Evolutionary conservation across 2,113 vertebrate genomes (phyloP).

Genomic region (Rana temporaria): DNA sequence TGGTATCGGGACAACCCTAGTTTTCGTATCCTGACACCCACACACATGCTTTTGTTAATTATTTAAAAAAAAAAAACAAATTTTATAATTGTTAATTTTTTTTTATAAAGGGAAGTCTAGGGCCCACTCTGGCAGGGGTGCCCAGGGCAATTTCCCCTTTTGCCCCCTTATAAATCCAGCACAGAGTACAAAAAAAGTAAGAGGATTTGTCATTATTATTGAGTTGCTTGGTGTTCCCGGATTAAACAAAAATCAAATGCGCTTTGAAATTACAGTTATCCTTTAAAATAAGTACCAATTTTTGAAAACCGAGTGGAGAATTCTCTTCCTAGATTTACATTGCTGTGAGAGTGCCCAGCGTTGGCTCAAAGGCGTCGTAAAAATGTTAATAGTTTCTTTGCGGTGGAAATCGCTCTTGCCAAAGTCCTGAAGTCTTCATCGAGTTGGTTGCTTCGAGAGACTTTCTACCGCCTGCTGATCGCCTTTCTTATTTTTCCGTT

Average conservation of each 20-base stretch:
- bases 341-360: conserved; percentile 23
- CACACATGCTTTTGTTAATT: too few relatives aligned
- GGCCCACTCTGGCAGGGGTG: too few relatives aligned
- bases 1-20: too few relatives aligned
- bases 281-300: background rate
- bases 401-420: background rate
- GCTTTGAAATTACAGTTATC: background rate
- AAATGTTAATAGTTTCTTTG: conserved; percentile 38
- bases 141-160: too few relatives aligned
- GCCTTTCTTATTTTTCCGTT: background rate
- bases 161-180: too few relatives aligned
- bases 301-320: background rate
- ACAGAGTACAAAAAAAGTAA: background rate
- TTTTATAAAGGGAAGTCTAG: too few relatives aligned
- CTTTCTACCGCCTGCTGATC: background rate
- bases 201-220: too few relatives aligned
- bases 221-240: too few relatives aligned
- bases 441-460: conserved; percentile 7
- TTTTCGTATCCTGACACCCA: too few relatives aligned
- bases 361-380: conserved; percentile 33
- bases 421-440: conserved; percentile 37
- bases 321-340: background rate
- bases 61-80: too few relatives aligned
- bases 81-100: too few relatives aligned
- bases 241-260: background rate